Conservation (phyloP, 2,888 invertebrate genomes). For the Lamellibrachia satsuma region DNA sequence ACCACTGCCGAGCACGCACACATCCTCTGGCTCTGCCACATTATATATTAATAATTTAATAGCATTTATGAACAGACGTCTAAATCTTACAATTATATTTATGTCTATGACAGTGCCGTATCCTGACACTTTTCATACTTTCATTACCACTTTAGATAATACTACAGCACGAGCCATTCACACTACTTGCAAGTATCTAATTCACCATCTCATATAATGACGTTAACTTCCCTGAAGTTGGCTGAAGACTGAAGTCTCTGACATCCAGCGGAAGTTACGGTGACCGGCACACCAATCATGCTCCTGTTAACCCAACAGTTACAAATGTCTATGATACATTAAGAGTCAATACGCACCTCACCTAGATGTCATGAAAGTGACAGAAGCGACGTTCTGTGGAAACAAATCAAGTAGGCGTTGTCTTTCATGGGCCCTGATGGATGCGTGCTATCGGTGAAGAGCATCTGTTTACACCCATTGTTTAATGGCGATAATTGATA, state of each 20-base stretch:
- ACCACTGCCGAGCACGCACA: too few species aligned
- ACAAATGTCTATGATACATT: neutral
- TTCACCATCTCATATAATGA: neutral
- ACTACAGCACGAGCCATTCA: too few species aligned
- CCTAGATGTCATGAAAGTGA: neutral
- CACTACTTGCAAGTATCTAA: too few species aligned
- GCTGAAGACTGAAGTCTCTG: neutral
- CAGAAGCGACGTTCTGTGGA: neutral
- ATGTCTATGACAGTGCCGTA: too few species aligned
- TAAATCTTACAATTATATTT: too few species aligned
- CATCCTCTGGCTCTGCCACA: too few species aligned
- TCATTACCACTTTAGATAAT: too few species aligned
- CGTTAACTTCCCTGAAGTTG: neutral
- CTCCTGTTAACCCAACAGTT: neutral
- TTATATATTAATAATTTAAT: too few species aligned
- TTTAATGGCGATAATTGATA: neutral
- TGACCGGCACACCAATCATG: neutral
- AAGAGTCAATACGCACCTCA: neutral
- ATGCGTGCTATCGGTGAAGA: neutral
- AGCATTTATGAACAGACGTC: too few species aligned
- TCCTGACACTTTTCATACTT: too few species aligned
- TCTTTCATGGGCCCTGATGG: neutral
- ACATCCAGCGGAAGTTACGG: neutral
- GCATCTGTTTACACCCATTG: conserved; percentile 17
- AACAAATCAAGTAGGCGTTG: neutral